Conservation (phyloP, 2,113 vertebrate species). For the Ailurus styani region DNA sequence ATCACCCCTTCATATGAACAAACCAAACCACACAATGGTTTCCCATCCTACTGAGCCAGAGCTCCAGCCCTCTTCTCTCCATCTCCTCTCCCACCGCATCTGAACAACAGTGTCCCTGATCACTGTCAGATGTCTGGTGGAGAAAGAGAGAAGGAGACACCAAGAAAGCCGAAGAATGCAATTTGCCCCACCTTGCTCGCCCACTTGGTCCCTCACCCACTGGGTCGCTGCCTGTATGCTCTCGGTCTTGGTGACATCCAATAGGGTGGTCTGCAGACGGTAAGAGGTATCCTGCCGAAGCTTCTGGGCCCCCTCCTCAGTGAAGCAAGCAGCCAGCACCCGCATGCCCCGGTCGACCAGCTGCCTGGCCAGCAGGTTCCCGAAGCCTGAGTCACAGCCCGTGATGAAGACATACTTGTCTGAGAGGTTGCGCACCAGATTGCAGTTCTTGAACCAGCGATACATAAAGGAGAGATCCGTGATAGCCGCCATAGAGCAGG, state of each 20-base stretch:
- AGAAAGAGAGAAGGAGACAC: not conserved
- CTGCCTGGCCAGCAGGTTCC: conserved; percentile 85
- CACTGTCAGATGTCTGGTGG: not conserved
- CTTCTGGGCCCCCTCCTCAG: conserved; percentile 79
- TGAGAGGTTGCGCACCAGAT: conserved; percentile 67
- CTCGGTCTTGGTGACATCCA: conserved; percentile 85
- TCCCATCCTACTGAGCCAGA: not conserved
- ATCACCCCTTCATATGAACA: not conserved
- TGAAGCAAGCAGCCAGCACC: conserved; percentile 88
- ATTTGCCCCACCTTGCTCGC: conserved; percentile 80
- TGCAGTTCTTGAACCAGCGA: conserved; percentile 75
- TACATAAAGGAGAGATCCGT: conserved; percentile 66
- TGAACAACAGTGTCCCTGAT: not conserved
- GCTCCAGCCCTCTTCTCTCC: not conserved
- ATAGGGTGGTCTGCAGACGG: conserved; percentile 79
- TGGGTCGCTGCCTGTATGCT: conserved; percentile 80
- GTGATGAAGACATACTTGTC: conserved; percentile 90
- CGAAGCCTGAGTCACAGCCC: conserved; percentile 93
- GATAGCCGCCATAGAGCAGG: conserved; percentile 26
- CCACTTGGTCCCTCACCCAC: conserved; percentile 82
- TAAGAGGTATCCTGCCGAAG: conserved; percentile 80
- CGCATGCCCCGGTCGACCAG: conserved; percentile 84
- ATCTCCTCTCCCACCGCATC: not conserved
- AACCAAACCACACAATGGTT: not conserved
- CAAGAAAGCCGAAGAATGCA: not conserved